Percentiles rank a stretch among this genome's conserved stretches.
Conservation (phyloP, 2,888 invertebrate species). For the Caenorhabditis sulstoni region DNA sequence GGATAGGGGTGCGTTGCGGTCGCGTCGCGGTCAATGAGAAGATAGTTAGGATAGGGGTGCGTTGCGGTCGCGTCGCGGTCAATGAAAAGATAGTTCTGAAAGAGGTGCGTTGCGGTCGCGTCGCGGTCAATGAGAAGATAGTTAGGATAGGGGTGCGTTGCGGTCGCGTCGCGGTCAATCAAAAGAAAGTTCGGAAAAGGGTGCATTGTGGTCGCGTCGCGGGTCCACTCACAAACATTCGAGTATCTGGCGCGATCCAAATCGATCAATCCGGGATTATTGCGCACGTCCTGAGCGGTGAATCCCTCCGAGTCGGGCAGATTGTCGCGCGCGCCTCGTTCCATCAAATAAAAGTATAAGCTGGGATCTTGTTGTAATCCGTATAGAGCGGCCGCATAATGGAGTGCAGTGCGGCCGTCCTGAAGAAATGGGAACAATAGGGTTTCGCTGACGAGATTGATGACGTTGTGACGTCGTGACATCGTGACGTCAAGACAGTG, state of each 20-base stretch:
- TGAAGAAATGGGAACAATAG: conserved; percentile 56
- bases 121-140: too few species aligned
- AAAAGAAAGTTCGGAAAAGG: too few species aligned
- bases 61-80: too few species aligned
- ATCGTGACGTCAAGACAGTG: conserved; percentile 11
- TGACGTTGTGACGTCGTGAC: conserved; percentile 13
- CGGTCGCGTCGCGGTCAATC: too few species aligned
- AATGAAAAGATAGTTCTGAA: too few species aligned
- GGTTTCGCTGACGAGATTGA: too few species aligned
- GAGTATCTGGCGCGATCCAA: conserved; percentile 70
- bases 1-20: too few species aligned
- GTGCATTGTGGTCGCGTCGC: background rate
- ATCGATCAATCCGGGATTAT: conserved; percentile 74
- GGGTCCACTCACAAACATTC: conserved; percentile 73
- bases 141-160: too few species aligned
- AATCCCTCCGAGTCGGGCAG: conserved; percentile 76
- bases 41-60: too few species aligned
- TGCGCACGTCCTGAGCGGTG: conserved; percentile 71
- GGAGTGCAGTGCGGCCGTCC: conserved; percentile 76
- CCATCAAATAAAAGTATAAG: conserved; percentile 56
- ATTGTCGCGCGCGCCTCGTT: conserved; percentile 62
- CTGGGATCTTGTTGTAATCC: conserved; percentile 60
- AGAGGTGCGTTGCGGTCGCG: too few species aligned
- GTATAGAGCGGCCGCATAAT: conserved; percentile 77
- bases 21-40: too few species aligned